Conservation (phyloP, 64 coral and sea anemone genomes). For the Stichodactyla helianthus region DNA sequence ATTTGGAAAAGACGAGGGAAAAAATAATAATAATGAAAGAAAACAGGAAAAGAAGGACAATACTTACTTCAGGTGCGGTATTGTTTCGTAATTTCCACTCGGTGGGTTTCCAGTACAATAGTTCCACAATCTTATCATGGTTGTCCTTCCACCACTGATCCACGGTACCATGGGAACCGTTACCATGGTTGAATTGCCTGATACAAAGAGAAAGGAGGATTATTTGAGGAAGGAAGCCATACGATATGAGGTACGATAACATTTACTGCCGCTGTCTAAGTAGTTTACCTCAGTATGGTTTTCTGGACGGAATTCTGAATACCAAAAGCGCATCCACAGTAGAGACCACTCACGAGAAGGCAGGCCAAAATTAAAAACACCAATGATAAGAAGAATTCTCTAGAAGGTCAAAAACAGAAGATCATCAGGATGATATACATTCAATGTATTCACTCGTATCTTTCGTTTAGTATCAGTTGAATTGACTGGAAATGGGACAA, state of each 20-base stretch:
- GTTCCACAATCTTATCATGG: background rate
- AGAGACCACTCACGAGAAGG: conserved; percentile 16
- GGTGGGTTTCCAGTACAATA: background rate
- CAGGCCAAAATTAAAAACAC: conserved; percentile 20
- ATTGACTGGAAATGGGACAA: too few relatives aligned
- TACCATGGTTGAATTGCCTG: background rate
- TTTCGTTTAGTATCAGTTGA: too few relatives aligned
- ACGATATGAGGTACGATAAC: background rate
- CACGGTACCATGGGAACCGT: background rate
- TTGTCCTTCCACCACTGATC: conserved; percentile 16
- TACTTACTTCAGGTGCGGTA: background rate
- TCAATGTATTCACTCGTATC: too few relatives aligned
- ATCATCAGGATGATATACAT: too few relatives aligned
- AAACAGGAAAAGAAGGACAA: background rate
- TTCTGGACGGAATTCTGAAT: conserved; percentile 35
- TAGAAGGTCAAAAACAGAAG: background rate
- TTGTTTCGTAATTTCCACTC: background rate
- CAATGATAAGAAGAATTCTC: conserved; percentile 35
- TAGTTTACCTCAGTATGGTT: conserved; percentile 28
- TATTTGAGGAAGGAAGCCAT: background rate
- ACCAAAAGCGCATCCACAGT: conserved; percentile 13
- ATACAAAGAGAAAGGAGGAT: background rate
- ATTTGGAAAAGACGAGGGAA: background rate
- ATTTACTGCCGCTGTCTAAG: too few relatives aligned
- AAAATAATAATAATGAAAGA: too few relatives aligned